A percentile compares a stretch with the other conserved stretches of the same genome.
Evolutionary conservation across 30 jellyfish, hydroid and myxozoan species (phyloP).

Genomic region (Aurelia aurita complex sp. Pacific): DNA sequence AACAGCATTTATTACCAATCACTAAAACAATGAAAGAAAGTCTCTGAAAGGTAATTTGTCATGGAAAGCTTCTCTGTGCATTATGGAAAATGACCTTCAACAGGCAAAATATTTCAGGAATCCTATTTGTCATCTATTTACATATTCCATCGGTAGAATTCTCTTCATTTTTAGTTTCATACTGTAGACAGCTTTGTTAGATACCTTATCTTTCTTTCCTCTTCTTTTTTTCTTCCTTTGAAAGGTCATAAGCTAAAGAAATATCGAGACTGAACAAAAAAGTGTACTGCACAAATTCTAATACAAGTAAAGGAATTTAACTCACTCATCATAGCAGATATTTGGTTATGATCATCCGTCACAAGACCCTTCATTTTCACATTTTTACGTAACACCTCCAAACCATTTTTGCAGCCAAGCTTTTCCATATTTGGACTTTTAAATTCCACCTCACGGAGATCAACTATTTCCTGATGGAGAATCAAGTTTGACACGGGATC

Average conservation of each 20-base stretch:
- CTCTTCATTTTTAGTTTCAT: no score
- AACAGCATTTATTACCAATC: no score
- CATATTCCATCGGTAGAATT: no score
- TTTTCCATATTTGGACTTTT: neutral
- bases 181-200: no score
- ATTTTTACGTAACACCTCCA: neutral
- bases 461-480: neutral
- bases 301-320: neutral
- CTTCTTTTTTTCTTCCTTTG: neutral
- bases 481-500: neutral
- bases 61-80: no score
- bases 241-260: neutral
- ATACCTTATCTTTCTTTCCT: no score
- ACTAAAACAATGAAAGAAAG: neutral
- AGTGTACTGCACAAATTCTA: neutral
- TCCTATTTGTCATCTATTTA: no score
- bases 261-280: neutral
- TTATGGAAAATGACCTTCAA: no score
- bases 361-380: neutral
- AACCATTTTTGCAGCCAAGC: constrained; percentile 1
- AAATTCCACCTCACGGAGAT: neutral
- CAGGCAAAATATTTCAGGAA: no score
- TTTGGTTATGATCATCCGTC: constrained; percentile 9
- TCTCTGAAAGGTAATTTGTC: neutral
- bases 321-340: constrained; percentile 38